Percentiles rank a stretch among this genome's conserved stretches.
phyloP scores from a whole-genome alignment of 2,797 vertebrate genomes.

The Adrianichthys oophorus region DNA sequence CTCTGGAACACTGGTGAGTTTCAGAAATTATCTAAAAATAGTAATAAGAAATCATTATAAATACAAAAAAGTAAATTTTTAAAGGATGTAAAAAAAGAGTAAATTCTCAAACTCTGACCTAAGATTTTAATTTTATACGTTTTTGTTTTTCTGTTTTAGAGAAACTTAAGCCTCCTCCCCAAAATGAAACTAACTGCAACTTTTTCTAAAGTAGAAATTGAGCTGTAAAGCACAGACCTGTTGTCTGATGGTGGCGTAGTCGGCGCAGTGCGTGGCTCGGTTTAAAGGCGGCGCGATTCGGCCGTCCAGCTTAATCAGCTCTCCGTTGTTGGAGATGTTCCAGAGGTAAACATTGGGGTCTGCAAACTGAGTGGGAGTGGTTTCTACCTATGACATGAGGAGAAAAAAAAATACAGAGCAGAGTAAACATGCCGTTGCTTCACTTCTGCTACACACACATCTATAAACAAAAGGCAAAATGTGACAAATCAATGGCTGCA shows the following conservation, averaged over 20 bases:
- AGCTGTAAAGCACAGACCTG: constrained; percentile 67
- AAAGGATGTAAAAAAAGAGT: too few species aligned
- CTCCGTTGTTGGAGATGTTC: constrained; percentile 87
- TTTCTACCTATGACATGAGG: constrained; percentile 82
- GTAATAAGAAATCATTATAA: too few species aligned
- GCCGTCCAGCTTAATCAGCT: constrained; percentile 84
- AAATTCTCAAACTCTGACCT: too few species aligned
- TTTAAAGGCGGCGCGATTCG: constrained; percentile 56
- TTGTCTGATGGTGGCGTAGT: constrained; percentile 84
- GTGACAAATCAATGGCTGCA: constrained; percentile 14
- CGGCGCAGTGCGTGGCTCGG: constrained; percentile 79
- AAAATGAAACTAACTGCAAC: too few species aligned
- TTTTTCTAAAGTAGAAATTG: too few species aligned
- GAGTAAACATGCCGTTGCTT: constrained; percentile 1
- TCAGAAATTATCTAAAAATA: too few species aligned
- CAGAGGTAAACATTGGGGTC: constrained; percentile 90
- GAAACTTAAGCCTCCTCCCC: too few species aligned
- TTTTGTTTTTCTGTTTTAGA: too few species aligned
- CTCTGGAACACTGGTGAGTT: too few species aligned
- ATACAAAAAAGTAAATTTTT: too few species aligned
- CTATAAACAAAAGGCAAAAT: constrained; percentile 15
- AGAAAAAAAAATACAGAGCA: constrained; percentile 2
- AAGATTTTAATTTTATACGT: too few species aligned
- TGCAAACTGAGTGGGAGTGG: constrained; percentile 85
- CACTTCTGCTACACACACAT: neutral